A percentile compares a stretch with the other conserved stretches of the same genome.
These are phyloP conservation scores for Idaea dimidiata DNA, from an alignment of 2,888 invertebrate species.

Conservation along the genomic window DNA sequence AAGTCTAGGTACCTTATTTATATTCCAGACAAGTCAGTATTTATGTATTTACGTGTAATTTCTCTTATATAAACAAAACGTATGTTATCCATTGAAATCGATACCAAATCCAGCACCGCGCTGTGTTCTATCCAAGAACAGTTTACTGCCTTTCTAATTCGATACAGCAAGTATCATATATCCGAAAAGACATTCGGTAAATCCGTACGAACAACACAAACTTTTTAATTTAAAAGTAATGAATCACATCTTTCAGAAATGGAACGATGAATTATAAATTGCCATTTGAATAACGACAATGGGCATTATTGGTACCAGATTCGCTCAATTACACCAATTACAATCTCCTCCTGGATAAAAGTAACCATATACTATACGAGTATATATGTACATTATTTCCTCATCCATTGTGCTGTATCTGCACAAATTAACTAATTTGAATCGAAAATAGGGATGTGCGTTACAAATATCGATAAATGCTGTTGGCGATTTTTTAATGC, in stretches of 20 bases:
- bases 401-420: constrained; percentile 76
- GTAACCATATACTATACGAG: constrained; percentile 42
- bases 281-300: constrained; percentile 77
- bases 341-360: constrained; percentile 70
- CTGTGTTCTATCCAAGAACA: background rate
- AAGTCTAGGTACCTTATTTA: background rate
- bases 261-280: constrained; percentile 77
- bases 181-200: background rate
- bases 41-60: too few species aligned
- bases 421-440: constrained; percentile 78
- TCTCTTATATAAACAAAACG: background rate
- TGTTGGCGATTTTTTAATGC: too few species aligned
- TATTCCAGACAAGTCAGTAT: too few species aligned
- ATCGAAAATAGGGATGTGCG: constrained; percentile 44
- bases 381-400: constrained; percentile 72
- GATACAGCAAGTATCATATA: background rate
- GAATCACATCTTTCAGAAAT: constrained; percentile 74
- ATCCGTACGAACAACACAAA: constrained; percentile 32
- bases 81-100: constrained; percentile 1
- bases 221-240: constrained; percentile 68
- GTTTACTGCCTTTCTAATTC: background rate
- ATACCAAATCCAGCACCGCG: background rate
- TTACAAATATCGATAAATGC: constrained; percentile 21
- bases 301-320: constrained; percentile 77
- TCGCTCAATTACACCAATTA: constrained; percentile 80